Percentiles rank a stretch among this genome's conserved stretches.
These are phyloP conservation scores for Oscheius myriophilus DNA, from an alignment of 2,888 invertebrate species.

Conservation along the genomic window DNA sequence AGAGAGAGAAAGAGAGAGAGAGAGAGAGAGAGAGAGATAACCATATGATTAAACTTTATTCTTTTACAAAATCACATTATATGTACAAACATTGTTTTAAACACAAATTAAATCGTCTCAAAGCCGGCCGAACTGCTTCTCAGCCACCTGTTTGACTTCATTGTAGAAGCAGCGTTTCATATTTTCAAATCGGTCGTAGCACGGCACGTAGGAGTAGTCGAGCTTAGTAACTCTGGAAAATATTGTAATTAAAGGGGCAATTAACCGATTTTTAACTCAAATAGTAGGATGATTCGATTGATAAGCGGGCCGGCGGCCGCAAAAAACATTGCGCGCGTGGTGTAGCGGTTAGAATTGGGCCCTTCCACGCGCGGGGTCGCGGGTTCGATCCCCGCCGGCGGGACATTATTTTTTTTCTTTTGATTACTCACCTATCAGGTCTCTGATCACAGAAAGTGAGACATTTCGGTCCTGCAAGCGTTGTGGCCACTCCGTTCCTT, in stretches of 20 bases:
- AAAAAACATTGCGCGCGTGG: too few relatives aligned
- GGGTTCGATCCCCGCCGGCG: too few relatives aligned
- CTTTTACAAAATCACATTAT: too few relatives aligned
- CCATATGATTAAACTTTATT: too few relatives aligned
- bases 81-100: too few relatives aligned
- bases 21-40: too few relatives aligned
- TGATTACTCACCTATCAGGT: constrained; percentile 53
- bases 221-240: constrained; percentile 59
- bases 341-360: too few relatives aligned
- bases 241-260: not conserved
- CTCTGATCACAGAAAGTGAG: constrained; percentile 65
- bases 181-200: constrained; percentile 61
- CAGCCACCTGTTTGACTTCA: constrained; percentile 62
- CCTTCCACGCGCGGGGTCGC: too few relatives aligned
- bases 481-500: constrained; percentile 59
- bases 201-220: constrained; percentile 64
- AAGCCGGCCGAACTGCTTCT: constrained; percentile 51
- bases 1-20: too few relatives aligned
- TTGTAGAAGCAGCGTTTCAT: constrained; percentile 69
- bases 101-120: not conserved
- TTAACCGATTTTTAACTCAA: not conserved
- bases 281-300: too few relatives aligned
- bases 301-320: too few relatives aligned
- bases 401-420: not conserved
- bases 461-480: constrained; percentile 66